A percentile compares a stretch with the other conserved stretches of the same genome.
Conservation (phyloP, 2,797 vertebrate genomes). For the Rhinoraja longicauda region DNA sequence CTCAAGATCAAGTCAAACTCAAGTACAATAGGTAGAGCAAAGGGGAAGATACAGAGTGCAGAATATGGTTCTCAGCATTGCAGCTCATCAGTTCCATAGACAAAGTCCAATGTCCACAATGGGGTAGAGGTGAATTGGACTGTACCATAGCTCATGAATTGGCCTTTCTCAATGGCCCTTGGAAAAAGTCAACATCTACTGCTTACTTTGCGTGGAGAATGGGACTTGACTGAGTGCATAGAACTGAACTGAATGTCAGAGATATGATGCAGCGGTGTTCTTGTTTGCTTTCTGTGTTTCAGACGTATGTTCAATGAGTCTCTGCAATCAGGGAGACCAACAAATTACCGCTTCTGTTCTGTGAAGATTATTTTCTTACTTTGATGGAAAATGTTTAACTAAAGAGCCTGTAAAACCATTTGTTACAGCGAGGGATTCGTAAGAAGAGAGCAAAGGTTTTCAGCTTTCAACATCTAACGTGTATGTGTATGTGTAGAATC, state of each 20-base stretch:
- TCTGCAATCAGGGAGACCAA: constrained; percentile 13
- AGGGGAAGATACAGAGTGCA: no score
- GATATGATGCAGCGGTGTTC: neutral
- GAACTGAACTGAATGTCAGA: neutral
- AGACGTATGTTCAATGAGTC: neutral
- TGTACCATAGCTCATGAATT: no score
- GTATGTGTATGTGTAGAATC: neutral
- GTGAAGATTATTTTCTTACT: constrained; percentile 1
- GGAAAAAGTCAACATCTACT: neutral
- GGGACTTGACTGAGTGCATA: neutral
- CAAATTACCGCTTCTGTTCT: neutral
- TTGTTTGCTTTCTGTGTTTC: constrained; percentile 15
- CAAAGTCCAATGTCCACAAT: no score
- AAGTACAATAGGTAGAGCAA: no score
- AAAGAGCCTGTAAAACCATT: neutral
- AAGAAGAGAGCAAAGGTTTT: neutral
- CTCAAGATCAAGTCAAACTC: no score
- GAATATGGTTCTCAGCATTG: no score
- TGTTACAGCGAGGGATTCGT: neutral
- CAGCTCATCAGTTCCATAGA: no score
- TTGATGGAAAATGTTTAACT: neutral
- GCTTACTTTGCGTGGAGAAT: neutral
- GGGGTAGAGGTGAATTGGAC: no score
- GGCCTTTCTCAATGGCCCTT: neutral
- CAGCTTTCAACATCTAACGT: neutral